Conservation (phyloP, 2,888 invertebrate genomes). For the Graphium colonna region DNA sequence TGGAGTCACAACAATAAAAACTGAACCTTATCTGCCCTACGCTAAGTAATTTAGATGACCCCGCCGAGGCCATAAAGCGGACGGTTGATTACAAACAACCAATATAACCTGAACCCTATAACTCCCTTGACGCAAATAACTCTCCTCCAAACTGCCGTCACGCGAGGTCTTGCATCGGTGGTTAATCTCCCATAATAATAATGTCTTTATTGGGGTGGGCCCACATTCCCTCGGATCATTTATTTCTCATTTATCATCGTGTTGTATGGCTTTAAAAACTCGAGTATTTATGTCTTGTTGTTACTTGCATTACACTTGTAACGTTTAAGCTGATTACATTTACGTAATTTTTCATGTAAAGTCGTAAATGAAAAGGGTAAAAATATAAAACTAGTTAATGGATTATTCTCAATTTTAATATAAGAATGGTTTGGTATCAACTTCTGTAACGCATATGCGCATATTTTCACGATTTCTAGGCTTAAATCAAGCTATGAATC, state of each 20-base stretch:
- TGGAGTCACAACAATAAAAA: constrained; percentile 68
- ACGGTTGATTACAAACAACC: constrained; percentile 61
- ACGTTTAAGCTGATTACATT: background rate
- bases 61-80: constrained; percentile 54
- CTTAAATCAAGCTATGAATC: too few relatives aligned
- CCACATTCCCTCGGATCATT: constrained; percentile 18
- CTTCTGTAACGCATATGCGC: too few relatives aligned
- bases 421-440: too few relatives aligned
- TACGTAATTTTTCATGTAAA: background rate
- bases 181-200: constrained; percentile 36
- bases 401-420: too few relatives aligned
- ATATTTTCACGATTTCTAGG: too few relatives aligned
- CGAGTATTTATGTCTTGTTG: background rate
- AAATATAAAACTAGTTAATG: too few relatives aligned
- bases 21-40: constrained; percentile 64
- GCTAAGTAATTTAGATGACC: constrained; percentile 67
- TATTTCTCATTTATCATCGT: constrained; percentile 23
- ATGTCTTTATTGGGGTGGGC: constrained; percentile 33
- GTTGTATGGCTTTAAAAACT: constrained; percentile 12
- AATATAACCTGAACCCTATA: constrained; percentile 45
- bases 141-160: constrained; percentile 25
- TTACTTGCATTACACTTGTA: background rate
- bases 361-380: background rate
- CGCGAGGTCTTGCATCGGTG: constrained; percentile 31
- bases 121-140: constrained; percentile 38